Evolutionary conservation across 35 echinoderm and acorn worm species (phyloP).

Genomic region (Holothuria glaberrima): DNA sequence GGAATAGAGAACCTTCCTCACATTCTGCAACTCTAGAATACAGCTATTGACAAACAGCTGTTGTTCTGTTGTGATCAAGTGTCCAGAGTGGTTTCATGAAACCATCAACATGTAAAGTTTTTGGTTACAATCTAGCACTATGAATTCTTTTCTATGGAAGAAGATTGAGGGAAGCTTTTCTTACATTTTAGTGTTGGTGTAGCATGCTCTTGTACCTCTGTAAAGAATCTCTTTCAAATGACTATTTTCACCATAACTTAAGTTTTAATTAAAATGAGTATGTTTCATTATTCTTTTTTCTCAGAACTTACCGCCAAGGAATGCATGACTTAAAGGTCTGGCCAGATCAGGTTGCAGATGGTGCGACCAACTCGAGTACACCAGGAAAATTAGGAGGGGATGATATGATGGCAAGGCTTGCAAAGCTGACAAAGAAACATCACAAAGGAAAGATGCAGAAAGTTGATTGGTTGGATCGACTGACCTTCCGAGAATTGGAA

Average conservation of each 20-base stretch:
- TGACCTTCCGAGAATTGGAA: slow-evolving; percentile 95
- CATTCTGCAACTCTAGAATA: no score
- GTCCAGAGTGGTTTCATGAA: no score
- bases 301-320: slow-evolving; percentile 86
- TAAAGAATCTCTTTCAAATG: no score
- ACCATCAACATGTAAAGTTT: no score
- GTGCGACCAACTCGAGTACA: slow-evolving; percentile 51
- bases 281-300: neutral
- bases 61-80: no score
- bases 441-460: slow-evolving; percentile 97
- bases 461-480: slow-evolving; percentile 93
- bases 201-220: no score
- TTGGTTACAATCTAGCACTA: no score
- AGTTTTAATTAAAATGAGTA: neutral
- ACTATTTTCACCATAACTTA: neutral
- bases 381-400: slow-evolving; percentile 69
- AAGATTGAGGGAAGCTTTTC: no score
- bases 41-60: no score
- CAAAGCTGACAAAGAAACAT: slow-evolving; percentile 97
- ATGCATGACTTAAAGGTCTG: slow-evolving; percentile 98
- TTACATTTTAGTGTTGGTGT: no score
- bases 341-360: slow-evolving; percentile 86
- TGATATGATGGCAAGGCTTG: slow-evolving; percentile 81
- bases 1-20: no score
- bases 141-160: no score